phyloP scores from a whole-genome alignment of 2,797 vertebrate species.

The Halcyon leucocephala region DNA sequence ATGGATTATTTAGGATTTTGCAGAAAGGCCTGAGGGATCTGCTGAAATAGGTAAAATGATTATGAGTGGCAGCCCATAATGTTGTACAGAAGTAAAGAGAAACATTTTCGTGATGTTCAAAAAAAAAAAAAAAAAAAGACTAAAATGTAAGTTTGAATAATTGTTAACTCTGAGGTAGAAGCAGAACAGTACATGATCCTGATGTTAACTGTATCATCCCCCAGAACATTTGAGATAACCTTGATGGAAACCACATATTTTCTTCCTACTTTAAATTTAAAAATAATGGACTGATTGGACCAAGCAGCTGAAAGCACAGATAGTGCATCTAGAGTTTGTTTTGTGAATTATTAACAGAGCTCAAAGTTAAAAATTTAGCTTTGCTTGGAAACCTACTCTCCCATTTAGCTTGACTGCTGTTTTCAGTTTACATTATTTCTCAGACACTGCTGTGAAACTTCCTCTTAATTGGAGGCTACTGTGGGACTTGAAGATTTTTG shows the following conservation, averaged over 20 bases:
- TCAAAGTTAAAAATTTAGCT: constrained; percentile 66
- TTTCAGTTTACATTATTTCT: constrained; percentile 65
- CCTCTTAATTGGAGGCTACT: constrained; percentile 58
- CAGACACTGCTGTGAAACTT: constrained; percentile 53
- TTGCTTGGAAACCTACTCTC: constrained; percentile 38
- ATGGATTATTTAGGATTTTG: constrained; percentile 63
- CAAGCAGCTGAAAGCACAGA: constrained; percentile 55
- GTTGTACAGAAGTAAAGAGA: background rate
- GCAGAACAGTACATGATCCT: background rate
- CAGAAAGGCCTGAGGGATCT: constrained; percentile 11
- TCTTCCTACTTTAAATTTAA: constrained; percentile 33
- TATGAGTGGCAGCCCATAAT: background rate
- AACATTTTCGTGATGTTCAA: constrained; percentile 21
- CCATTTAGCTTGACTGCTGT: constrained; percentile 59
- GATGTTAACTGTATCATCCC: constrained; percentile 17
- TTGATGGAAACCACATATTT: constrained; percentile 10
- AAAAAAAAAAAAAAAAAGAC: background rate
- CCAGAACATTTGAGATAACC: constrained; percentile 6
- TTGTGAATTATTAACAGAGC: constrained; percentile 54
- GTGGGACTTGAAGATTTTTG: constrained; percentile 65
- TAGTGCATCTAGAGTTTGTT: constrained; percentile 51
- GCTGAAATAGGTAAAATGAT: background rate
- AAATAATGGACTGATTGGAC: constrained; percentile 45
- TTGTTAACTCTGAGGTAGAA: background rate
- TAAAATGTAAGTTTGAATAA: constrained; percentile 11